Conservation (phyloP, 2,113 vertebrate genomes). For the Callipepla squamata region DNA sequence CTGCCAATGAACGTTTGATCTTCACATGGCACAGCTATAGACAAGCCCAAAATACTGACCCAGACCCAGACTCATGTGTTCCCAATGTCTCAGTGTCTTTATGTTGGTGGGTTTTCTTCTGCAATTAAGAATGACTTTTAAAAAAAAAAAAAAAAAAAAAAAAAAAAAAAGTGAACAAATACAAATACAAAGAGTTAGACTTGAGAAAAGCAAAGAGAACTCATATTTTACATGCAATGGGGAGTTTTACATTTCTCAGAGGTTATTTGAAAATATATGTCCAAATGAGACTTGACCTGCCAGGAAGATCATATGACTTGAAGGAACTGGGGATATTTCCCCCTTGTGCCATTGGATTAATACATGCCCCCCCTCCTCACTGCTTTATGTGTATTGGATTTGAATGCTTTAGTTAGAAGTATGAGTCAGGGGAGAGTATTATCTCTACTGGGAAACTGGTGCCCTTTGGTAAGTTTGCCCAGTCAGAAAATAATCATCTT, state of each 20-base stretch:
- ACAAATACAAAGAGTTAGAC: neutral
- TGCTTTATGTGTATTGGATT: neutral
- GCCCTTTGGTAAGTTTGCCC: neutral
- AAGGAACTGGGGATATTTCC: neutral
- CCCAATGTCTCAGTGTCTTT: neutral
- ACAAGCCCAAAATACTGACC: neutral
- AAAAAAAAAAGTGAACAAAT: neutral
- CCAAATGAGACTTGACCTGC: neutral
- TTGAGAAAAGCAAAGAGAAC: neutral
- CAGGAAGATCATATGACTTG: neutral
- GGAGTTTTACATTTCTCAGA: neutral
- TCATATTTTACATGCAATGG: neutral
- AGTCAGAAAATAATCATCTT: neutral
- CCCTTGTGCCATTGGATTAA: neutral
- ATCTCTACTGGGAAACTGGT: neutral
- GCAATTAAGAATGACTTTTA: neutral
- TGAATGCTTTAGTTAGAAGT: neutral
- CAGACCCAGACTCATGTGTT: neutral
- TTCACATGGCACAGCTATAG: neutral
- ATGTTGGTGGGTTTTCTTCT: neutral
- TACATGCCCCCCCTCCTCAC: neutral
- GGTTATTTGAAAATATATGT: neutral
- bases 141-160: too few species aligned
- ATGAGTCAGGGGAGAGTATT: neutral
- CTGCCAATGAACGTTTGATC: neutral